phyloP scores from a whole-genome alignment of 2,888 invertebrate genomes.

The Acronicta psi region DNA sequence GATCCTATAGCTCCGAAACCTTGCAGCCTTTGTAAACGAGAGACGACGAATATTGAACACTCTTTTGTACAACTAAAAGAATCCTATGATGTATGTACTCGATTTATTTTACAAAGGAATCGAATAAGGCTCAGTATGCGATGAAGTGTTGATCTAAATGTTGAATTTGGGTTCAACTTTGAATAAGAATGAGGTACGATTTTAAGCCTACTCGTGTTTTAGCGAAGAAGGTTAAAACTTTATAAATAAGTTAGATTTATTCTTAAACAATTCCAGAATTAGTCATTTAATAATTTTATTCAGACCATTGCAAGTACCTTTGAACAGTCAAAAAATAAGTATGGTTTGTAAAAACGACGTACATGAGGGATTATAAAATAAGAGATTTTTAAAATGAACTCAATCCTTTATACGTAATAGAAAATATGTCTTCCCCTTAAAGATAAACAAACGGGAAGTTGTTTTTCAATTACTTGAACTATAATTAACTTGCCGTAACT shows the following conservation, averaged over 20 bases:
- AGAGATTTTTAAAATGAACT: no score
- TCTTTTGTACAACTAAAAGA: constrained; percentile 33
- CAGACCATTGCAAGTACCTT: no score
- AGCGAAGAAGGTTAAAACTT: no score
- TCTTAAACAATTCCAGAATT: neutral
- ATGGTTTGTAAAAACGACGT: no score
- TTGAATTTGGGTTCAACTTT: constrained; percentile 15
- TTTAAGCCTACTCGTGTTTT: neutral
- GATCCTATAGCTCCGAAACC: neutral
- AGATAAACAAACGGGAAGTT: constrained; percentile 3
- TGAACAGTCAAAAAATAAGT: no score
- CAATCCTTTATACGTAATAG: neutral
- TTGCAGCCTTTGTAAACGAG: constrained; percentile 3
- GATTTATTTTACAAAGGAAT: constrained; percentile 39
- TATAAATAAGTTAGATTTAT: no score
- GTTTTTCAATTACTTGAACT: constrained; percentile 17
- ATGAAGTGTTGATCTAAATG: constrained; percentile 20
- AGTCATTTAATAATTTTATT: no score
- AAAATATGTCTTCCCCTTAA: neutral
- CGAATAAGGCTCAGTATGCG: constrained; percentile 17
- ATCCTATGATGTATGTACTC: constrained; percentile 28
- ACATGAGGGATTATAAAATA: no score
- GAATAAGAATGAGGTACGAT: neutral
- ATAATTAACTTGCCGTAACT: constrained; percentile 37
- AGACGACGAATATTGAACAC: constrained; percentile 46